Base-by-base conservation (phyloP, 2,888 invertebrate genomes). In the Agrochola macilenta region DNA sequence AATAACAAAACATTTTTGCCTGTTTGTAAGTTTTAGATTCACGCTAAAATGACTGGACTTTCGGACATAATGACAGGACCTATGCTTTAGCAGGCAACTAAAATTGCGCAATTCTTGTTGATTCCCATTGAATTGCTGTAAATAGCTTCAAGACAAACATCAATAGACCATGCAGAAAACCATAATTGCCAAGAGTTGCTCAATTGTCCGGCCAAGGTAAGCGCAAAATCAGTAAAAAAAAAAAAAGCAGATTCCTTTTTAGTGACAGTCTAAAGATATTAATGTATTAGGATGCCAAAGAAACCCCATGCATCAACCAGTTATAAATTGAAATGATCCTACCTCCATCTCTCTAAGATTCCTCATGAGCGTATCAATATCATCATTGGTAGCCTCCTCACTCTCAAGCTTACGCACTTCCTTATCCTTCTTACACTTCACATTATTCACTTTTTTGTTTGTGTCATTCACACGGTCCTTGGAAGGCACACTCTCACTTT, bases 281-380 rank as follows among this genome's bases (percentile, higher is more conserved):
- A 69, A 14, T 23, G 5, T 23, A 93, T 8, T 17, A 23, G 39
- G 74, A 54, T 74, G 75, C 61, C 17, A 60, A 60, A 2, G 20
- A 81, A 61, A 20, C 14, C 75, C 12, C 78, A 78, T 64, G 76
- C 82, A 58, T 58, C 43, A 82, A 23, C 43, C 23, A 0, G 5
- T 23, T 23, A 57, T 39, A 46, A 78, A 30, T 58, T 57, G 68
- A 49, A 54, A 78, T 64, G 69, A 69, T 39, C 94, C 89, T 77
- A 96, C 96, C 95, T 95, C 94, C 94, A 96, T 94, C 72, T 96
- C 96, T 78, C 93, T 92, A 58, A 96, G 89, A 92, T 93, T 94
- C 88, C 93, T 94, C 93, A 96, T 94, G 76, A 96, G 88, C 5
- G 87, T 92, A 91, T 94, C 92, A 83, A 96, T 93, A 74, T 96